These are phyloP conservation scores for Drosophila recens DNA, from an alignment of 2,888 invertebrate species.

Conservation along the genomic window DNA sequence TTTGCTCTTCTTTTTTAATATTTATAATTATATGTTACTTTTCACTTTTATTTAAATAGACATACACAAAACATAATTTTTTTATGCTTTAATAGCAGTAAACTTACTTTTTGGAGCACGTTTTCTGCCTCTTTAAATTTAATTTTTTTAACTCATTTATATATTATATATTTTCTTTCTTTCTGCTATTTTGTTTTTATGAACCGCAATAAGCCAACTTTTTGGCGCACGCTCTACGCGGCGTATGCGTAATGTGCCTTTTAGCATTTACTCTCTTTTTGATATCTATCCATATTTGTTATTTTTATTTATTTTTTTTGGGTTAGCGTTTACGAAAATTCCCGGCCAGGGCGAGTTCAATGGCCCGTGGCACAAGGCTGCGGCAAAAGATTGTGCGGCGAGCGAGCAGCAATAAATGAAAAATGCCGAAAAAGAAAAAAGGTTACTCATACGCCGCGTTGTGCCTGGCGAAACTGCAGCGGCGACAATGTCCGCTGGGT, in stretches of 20 bases:
- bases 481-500: conserved; percentile 62
- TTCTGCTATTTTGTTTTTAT: not conserved
- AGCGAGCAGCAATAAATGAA: conserved; percentile 62
- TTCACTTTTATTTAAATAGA: too few species aligned
- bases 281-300: not conserved
- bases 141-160: not conserved
- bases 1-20: not conserved
- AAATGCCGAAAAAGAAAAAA: conserved; percentile 60
- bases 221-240: conserved; percentile 4
- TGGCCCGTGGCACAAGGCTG: conserved; percentile 42
- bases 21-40: not conserved
- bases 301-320: not conserved
- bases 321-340: not conserved
- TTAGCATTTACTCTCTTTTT: not conserved
- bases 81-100: not conserved
- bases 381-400: conserved; percentile 52
- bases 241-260: conserved; percentile 34
- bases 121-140: not conserved
- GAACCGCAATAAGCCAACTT: conserved; percentile 10
- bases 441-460: conserved; percentile 60
- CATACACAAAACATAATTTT: too few species aligned
- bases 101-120: conserved; percentile 7
- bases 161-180: not conserved
- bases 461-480: conserved; percentile 2
- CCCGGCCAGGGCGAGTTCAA: conserved; percentile 39